Percentiles rank a stretch among this genome's conserved stretches.
These are phyloP conservation scores for Sebastes matsubarae DNA, from an alignment of 2,797 vertebrate species.

Conservation along the genomic window DNA sequence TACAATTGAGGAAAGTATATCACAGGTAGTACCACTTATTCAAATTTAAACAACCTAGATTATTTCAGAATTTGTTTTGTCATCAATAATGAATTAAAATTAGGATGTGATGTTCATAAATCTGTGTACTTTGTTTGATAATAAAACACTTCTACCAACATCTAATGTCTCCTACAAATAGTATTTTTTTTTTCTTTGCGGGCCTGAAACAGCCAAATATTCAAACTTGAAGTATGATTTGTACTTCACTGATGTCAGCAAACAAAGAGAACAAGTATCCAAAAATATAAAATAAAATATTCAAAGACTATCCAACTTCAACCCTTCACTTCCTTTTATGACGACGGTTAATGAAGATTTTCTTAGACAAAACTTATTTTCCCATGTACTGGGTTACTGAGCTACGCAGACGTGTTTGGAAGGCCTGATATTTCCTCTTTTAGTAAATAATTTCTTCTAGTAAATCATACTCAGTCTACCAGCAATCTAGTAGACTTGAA, in stretches of 20 bases:
- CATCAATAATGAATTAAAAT: slow-evolving; percentile 1
- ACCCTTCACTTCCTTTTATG: not conserved
- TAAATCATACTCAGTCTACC: slow-evolving; percentile 16
- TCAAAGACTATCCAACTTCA: not conserved
- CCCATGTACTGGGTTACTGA: slow-evolving; percentile 1
- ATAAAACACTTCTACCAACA: slow-evolving; percentile 4
- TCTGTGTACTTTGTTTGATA: not conserved
- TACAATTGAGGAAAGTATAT: not conserved
- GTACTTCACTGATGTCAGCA: slow-evolving; percentile 9
- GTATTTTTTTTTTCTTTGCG: not conserved
- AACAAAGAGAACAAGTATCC: not conserved
- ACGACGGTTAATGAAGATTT: not conserved
- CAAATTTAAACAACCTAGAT: not conserved
- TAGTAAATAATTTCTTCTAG: not conserved
- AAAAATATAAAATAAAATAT: slow-evolving; percentile 9
- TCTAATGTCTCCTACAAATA: not conserved
- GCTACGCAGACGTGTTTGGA: slow-evolving; percentile 21
- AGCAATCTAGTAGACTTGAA: slow-evolving; percentile 18
- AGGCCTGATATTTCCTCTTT: slow-evolving; percentile 35
- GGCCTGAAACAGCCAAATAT: not conserved
- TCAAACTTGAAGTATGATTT: slow-evolving; percentile 7
- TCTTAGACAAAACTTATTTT: slow-evolving; percentile 6
- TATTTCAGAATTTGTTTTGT: not conserved
- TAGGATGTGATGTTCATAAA: not conserved
- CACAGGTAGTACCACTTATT: not conserved